Conservation (phyloP, 2,888 invertebrate species). For the Polydrusus tereticollis region DNA sequence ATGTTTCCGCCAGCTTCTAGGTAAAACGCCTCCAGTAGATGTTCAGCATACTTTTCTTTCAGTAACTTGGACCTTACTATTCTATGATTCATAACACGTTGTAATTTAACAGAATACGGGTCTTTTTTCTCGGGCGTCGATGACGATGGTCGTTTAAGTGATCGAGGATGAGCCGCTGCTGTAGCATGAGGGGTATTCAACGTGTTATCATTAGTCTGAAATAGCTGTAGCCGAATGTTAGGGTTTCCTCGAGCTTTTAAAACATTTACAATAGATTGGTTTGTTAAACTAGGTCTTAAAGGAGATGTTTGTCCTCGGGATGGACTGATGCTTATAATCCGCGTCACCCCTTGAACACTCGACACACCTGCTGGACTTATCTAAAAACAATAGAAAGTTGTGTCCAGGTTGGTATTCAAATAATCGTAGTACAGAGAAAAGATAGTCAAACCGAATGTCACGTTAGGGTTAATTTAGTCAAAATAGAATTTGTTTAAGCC, state of each 20-base stretch:
- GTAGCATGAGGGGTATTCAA: conserved; percentile 47
- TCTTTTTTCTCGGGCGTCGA: conserved; percentile 67
- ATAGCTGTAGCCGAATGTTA: conserved; percentile 63
- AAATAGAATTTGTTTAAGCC: too few species aligned
- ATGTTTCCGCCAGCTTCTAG: conserved; percentile 89
- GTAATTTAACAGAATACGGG: conserved; percentile 72
- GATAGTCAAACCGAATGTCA: too few species aligned
- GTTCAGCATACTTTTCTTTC: conserved; percentile 82
- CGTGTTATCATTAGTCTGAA: conserved; percentile 50
- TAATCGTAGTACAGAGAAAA: too few species aligned
- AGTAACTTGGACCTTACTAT: conserved; percentile 77
- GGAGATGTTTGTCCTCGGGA: conserved; percentile 59
- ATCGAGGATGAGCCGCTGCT: conserved; percentile 51
- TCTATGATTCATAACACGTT: conserved; percentile 79
- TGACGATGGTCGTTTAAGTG: conserved; percentile 67
- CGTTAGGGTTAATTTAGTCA: too few species aligned
- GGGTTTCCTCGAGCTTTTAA: conserved; percentile 61
- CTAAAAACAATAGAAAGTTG: conserved; percentile 47
- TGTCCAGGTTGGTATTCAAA: background rate
- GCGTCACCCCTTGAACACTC: conserved; percentile 67
- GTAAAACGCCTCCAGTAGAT: conserved; percentile 88
- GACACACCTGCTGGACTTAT: conserved; percentile 53
- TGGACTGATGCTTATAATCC: conserved; percentile 69
- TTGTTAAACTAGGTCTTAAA: conserved; percentile 65
- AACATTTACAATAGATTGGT: conserved; percentile 66